Conservation (phyloP, 2,888 invertebrate species). For the Drosophila acutilabella region DNA sequence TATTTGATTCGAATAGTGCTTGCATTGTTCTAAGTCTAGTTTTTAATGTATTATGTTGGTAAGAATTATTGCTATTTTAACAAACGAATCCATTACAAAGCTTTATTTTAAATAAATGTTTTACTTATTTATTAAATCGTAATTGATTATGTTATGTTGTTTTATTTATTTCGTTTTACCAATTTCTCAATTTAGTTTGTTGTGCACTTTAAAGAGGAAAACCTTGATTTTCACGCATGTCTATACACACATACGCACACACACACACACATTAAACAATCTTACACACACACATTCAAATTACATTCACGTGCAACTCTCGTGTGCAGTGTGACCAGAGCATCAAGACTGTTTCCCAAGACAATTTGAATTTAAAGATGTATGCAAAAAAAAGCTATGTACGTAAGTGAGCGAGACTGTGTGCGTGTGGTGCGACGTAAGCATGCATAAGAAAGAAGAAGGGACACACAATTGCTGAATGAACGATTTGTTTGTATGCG, state of each 20-base stretch:
- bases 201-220: background rate
- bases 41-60: constrained; percentile 4
- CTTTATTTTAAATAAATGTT: constrained; percentile 3
- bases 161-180: background rate
- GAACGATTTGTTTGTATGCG: background rate
- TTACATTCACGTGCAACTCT: background rate
- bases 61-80: background rate
- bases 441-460: no score
- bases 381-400: background rate
- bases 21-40: background rate
- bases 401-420: background rate
- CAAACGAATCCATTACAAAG: background rate
- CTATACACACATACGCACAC: constrained; percentile 1
- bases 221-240: background rate
- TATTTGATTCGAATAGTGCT: no score
- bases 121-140: background rate
- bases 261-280: background rate
- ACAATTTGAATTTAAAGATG: background rate
- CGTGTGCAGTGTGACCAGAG: constrained; percentile 9
- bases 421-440: background rate
- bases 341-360: background rate
- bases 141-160: background rate
- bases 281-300: background rate
- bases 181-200: background rate
- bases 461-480: background rate